Evolutionary conservation across 37 sponge, comb jelly and placozoan species (phyloP).

Genomic region (Chondrilla cf. caribensis): DNA sequence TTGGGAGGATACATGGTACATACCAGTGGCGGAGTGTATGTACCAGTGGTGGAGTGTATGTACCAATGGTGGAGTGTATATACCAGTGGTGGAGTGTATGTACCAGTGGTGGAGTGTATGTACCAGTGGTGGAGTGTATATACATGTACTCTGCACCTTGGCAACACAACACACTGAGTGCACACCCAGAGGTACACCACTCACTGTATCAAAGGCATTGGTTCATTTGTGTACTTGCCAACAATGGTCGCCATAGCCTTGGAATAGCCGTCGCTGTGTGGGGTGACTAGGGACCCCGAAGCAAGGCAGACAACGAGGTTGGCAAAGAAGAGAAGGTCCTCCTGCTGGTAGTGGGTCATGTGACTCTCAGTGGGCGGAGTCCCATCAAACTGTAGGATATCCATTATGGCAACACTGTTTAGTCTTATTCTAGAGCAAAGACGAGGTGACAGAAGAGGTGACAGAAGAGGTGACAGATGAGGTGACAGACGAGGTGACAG

Average conservation of each 20-base stretch:
- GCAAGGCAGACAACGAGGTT: slow-evolving; percentile 67
- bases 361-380: not conserved
- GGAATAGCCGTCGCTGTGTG: slow-evolving; percentile 37
- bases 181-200: too few species aligned
- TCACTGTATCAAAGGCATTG: slow-evolving; percentile 58
- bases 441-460: too few species aligned
- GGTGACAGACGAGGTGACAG: not conserved
- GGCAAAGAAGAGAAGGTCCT: slow-evolving; percentile 69
- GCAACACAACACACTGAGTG: too few species aligned
- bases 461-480: not conserved
- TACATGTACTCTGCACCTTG: too few species aligned
- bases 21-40: too few species aligned
- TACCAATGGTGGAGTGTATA: too few species aligned
- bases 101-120: too few species aligned
- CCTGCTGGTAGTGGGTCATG: slow-evolving; percentile 44
- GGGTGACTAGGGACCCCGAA: slow-evolving; percentile 50
- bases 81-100: too few species aligned
- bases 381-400: slow-evolving; percentile 61
- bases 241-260: slow-evolving; percentile 38
- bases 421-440: slow-evolving; percentile 34
- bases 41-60: too few species aligned
- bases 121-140: too few species aligned
- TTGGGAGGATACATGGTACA: too few species aligned
- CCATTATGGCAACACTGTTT: slow-evolving; percentile 79
- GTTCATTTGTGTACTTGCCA: slow-evolving; percentile 44